These are phyloP conservation scores for Conus ventricosus DNA, from an alignment of 1,140 invertebrate species.

Conservation along the genomic window DNA sequence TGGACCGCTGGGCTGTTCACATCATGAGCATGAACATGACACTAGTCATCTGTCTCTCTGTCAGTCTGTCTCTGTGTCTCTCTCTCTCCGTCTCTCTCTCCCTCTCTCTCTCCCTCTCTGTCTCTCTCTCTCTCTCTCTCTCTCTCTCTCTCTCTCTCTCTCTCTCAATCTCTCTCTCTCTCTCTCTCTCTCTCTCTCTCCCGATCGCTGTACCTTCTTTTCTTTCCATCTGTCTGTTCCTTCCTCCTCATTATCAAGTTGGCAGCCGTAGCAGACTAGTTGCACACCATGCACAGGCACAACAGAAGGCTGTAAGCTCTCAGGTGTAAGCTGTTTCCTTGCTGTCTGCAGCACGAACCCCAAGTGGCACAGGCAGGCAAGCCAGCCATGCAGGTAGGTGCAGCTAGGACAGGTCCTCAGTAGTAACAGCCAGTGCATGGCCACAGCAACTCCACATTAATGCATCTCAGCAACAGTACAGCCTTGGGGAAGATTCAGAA, in stretches of 20 bases:
- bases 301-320: background rate
- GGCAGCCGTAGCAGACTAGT: too few relatives aligned
- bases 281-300: too few relatives aligned
- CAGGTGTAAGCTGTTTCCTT: background rate
- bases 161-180: too few relatives aligned
- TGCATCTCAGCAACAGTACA: too few relatives aligned
- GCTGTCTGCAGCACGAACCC: background rate
- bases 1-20: too few relatives aligned
- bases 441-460: background rate
- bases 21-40: too few relatives aligned
- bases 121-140: background rate
- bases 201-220: background rate
- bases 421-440: background rate
- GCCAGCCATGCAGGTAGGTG: constrained; percentile 1
- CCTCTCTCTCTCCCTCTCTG: background rate
- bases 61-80: background rate
- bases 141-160: background rate
- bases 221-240: too few relatives aligned
- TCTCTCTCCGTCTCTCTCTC: background rate
- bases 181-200: background rate
- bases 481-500: too few relatives aligned
- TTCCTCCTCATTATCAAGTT: too few relatives aligned
- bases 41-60: background rate
- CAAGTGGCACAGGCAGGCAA: background rate
- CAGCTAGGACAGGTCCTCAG: background rate